Base-by-base conservation (phyloP, 2,888 invertebrate genomes). In the Gortyna flavago region DNA sequence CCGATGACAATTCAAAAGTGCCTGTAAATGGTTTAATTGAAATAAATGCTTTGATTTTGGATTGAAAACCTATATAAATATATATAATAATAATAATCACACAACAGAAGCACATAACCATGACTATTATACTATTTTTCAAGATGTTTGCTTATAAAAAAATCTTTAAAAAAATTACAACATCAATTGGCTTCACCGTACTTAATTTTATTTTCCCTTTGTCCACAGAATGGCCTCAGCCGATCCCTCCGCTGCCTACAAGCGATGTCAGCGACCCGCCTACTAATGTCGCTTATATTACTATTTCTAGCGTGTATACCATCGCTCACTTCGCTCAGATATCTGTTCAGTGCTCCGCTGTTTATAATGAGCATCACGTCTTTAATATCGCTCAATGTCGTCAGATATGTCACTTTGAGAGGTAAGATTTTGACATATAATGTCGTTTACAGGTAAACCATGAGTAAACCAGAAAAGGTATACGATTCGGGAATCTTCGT, bases 211-310 rank as follows among this genome's bases (percentile, higher is more conserved):
- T 32, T 29, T 9, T 35, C 21, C 29, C 29, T 0, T 72, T 57
- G 11, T 35, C 29, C 35, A 7, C 93, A 96, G 96, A 91, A 90
- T n/a, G 94, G 93, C 0, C 82, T 95, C 0, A 94, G 91, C 87
- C 93, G 96, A 0, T 93, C 93, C 0, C 88, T 95, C 72, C 93
- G 96, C 32, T 79, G 92, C 0, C 78, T 92, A 0, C 95, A 95
- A 81, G 94, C 95, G 1, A 87, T 90, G 89, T 86, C 95, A 0
- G 94, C 94, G 0, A 93, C 94, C 0, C 91, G 96, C 0, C 79
- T 92, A 0, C n/a, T 92, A 0, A 54, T 94, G 7, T 75, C 91
- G 0, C 7, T 80, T 0, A 0, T 80, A 0, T 80, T 94, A 4
- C 62, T 93, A 0, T 51, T 85, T 0, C 76, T 93, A 75, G 72